Base-by-base conservation (phyloP, 2,797 vertebrate genomes). In the Carcharodon carcharias region DNA sequence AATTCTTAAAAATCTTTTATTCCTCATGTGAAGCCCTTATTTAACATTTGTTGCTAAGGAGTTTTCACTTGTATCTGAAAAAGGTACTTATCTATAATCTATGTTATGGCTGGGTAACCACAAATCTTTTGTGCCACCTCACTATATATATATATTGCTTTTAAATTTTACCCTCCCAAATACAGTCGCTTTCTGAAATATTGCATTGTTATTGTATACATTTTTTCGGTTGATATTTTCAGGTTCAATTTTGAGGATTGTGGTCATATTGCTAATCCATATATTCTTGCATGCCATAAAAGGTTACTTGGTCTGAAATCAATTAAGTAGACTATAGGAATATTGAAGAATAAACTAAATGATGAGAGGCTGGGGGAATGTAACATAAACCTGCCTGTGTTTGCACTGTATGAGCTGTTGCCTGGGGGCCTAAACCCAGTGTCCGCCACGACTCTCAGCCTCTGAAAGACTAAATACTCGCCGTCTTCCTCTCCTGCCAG, bases 391-490 rank as follows among this genome's bases (percentile, higher is more conserved):
- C 97, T 98, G 98, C 98, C 98, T 98, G 98, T 96, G 96, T 95
- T 96, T 97, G 97, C 96, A 97, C 97, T 97, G 98, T 97, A 97
- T 58, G 97, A 97, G 97, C 96, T 97, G 98, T 97, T 97, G 97
- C 96, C 97, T 96, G 98, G 97, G 97, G 98, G 97, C 98, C 98
- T 98, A 99, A 98, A 99, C 98, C 98, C 98, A 99, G 98, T 98
- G 98, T 98, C 98, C 98, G 87, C 98, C 98, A 96, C 98, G 98
- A 97, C 98, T 98, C 97, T 98, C 98, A 98, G 98, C 98, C 97
- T 98, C 98, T 97, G 98, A 98, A 97, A 98, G 98, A 98, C 98
- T 98, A 97, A 98, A 98, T 97, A 98, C 98, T 97, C 98, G 98
- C 97, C 98, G 98, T 97, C 98, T 98, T 98, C 98, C 98, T 98